Base-by-base conservation (phyloP, 2,797 vertebrate species). In the Microcaecilia unicolor region DNA sequence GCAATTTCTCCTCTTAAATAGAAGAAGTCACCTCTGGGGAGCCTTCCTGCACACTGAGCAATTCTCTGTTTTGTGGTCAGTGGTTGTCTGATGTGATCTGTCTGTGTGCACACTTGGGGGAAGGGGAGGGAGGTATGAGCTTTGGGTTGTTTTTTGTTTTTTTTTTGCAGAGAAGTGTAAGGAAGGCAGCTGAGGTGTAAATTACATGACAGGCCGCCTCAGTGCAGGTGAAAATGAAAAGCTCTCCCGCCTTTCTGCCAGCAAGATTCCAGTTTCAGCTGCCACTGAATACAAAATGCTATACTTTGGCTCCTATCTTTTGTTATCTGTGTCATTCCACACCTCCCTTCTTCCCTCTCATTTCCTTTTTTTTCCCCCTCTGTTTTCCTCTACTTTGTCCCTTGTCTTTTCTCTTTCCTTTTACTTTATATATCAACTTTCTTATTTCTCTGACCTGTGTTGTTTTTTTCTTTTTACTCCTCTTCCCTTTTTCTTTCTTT, bases 221-320 rank as follows among this genome's bases (percentile, higher is more conserved):
- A n/a, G 6, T 58, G 44, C 52, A 80, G 74, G 84, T 86, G 84
- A 77, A 84, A 89, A 87, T 88, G 73, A 86, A 79, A 78, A 68
- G 55, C 46, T 38, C 58, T 38, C 25, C 46, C 43, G 42, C 34
- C 38, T 36, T 37, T 6, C 2, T 49, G 31, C 39, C 28, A 19
- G 12, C 36, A 6, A 40, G 60, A 55, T n/a, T 2, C 22, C 0
- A 47, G 44, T 61, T 49, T 44, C 35, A 21, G 15, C 26, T 29
- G 27, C 26, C 26, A 16, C 26, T 22, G 34, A 3, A 0, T 16
- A 41, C 44, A 48, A 48, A 34, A 28, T 8, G 10, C 16, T 35
- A 22, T 21, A 17, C 8, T 31, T 34, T 3, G 1, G 29, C 45
- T 12, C 7, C n/a, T 17, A 6, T 28, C 10, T 1, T 31, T 25